Percentiles rank a stretch among this genome's conserved stretches.
These are phyloP conservation scores for Chromobotia macracanthus DNA, from an alignment of 2,797 vertebrate species.

Conservation along the genomic window DNA sequence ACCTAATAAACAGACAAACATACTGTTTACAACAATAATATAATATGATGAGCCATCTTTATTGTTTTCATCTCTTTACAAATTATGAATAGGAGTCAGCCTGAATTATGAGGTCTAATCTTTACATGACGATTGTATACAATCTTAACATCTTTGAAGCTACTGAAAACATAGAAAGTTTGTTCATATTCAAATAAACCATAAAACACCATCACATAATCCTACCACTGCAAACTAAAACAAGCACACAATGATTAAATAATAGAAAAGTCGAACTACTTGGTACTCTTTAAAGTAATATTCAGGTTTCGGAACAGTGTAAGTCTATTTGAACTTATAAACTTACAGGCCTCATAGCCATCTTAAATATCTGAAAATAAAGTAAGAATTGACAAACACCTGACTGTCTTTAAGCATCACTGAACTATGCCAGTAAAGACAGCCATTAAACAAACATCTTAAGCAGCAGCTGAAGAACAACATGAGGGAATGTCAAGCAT, in stretches of 20 bases:
- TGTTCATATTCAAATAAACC: background rate
- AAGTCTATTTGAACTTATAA: background rate
- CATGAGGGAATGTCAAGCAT: background rate
- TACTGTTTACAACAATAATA: background rate
- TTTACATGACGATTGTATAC: background rate
- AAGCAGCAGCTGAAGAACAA: background rate
- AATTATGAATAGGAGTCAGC: background rate
- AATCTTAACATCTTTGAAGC: background rate
- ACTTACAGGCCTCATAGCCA: background rate
- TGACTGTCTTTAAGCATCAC: conserved; percentile 2
- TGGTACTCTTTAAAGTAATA: background rate
- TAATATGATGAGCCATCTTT: background rate
- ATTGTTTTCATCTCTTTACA: background rate
- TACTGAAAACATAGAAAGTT: too few relatives aligned
- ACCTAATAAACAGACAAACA: background rate
- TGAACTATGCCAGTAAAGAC: background rate
- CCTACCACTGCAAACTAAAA: background rate
- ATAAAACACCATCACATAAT: background rate
- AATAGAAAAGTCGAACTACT: background rate
- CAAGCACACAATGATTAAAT: background rate
- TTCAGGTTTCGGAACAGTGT: background rate
- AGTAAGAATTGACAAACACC: background rate
- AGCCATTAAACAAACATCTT: background rate
- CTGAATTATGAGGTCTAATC: background rate
- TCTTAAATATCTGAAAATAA: background rate